Conservation (phyloP, 2,888 invertebrate species). For the Tachina lurida region DNA sequence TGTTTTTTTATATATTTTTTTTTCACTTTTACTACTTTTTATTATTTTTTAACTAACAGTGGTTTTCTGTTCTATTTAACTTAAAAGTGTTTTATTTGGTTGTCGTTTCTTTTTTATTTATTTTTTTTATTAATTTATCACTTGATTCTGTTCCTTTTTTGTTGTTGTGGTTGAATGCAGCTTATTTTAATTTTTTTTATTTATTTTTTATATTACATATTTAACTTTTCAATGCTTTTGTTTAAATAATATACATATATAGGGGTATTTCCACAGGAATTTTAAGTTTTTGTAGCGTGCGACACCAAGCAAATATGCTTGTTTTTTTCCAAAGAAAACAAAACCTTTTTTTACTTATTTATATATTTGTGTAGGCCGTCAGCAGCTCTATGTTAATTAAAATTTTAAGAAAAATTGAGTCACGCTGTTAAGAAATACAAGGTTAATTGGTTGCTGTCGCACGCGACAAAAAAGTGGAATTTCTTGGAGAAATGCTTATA, state of each 20-base stretch:
- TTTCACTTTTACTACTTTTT: constrained; percentile 67
- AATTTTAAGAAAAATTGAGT: too few relatives aligned
- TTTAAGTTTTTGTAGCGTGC: too few relatives aligned
- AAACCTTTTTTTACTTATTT: too few relatives aligned
- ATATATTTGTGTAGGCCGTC: too few relatives aligned
- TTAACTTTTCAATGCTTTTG: constrained; percentile 43
- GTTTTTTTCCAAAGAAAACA: too few relatives aligned
- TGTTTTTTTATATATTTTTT: constrained; percentile 61
- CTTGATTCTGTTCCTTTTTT: not conserved
- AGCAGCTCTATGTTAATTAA: too few relatives aligned
- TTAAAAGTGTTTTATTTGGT: constrained; percentile 21
- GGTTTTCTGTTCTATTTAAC: constrained; percentile 40
- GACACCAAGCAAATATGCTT: too few relatives aligned
- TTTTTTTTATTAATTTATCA: constrained; percentile 43
- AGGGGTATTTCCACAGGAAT: too few relatives aligned
- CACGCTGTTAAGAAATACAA: too few relatives aligned
- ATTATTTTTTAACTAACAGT: constrained; percentile 40
- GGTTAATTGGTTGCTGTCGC: too few relatives aligned
- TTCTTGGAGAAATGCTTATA: too few relatives aligned
- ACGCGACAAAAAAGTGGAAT: too few relatives aligned
- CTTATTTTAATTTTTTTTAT: constrained; percentile 29
- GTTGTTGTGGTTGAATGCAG: not conserved
- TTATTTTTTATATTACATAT: constrained; percentile 37
- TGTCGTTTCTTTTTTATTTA: constrained; percentile 14
- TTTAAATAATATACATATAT: constrained; percentile 45